phyloP scores from a whole-genome alignment of 2,113 vertebrate genomes.

The Tychaedon coryphoeus region DNA sequence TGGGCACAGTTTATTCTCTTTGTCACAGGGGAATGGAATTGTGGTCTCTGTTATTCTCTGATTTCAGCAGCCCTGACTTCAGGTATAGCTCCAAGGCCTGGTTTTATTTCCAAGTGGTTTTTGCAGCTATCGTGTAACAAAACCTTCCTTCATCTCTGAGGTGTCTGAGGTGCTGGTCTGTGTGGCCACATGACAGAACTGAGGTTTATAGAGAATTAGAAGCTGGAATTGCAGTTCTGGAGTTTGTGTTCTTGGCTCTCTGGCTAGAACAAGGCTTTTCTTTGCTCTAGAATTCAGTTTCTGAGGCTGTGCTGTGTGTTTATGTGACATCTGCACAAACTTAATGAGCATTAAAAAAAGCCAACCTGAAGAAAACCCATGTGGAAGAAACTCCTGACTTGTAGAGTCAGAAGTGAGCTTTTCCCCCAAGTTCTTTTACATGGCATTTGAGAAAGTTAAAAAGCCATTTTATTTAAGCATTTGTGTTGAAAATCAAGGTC shows the following conservation, averaged over 20 bases:
- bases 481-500: not conserved
- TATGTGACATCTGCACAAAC: not conserved
- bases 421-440: not conserved
- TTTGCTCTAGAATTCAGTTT: not conserved
- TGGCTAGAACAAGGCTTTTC: not conserved
- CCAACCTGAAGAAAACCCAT: not conserved
- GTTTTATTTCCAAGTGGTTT: not conserved
- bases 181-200: not conserved
- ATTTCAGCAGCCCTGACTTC: not conserved
- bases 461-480: not conserved
- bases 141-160: not conserved
- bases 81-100: not conserved
- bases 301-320: not conserved
- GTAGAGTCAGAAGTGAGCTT: not conserved
- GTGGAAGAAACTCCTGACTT: not conserved
- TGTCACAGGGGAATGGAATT: not conserved
- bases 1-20: not conserved
- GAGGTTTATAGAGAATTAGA: not conserved
- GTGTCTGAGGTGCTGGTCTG: not conserved
- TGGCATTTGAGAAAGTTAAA: not conserved
- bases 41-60: not conserved
- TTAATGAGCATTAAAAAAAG: rapidly evolving
- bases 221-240: not conserved
- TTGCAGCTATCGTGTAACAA: not conserved
- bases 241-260: not conserved